A percentile compares a stretch with the other conserved stretches of the same genome.
Evolutionary conservation across 2,888 invertebrate species (phyloP).

Genomic region (Noctua fimbriata): DNA sequence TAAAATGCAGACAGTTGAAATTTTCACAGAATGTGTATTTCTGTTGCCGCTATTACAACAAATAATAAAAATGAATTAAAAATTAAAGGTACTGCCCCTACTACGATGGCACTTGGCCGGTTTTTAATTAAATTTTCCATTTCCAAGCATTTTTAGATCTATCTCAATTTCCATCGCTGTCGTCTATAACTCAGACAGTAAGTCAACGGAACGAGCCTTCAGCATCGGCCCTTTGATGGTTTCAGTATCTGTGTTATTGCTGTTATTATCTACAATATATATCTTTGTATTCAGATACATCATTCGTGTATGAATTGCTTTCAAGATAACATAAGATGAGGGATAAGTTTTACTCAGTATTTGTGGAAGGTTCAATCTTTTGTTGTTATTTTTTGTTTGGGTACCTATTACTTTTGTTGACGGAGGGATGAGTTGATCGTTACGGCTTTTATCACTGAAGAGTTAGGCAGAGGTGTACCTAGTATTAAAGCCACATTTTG

Average conservation of each 20-base stretch:
- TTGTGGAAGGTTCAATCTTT: slow-evolving; percentile 26
- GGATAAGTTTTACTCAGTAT: slow-evolving; percentile 24
- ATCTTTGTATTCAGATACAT: slow-evolving; percentile 57
- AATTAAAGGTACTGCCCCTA: too few relatives aligned
- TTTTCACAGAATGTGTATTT: too few relatives aligned
- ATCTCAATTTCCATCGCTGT: neutral
- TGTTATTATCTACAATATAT: slow-evolving; percentile 67
- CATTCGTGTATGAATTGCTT: slow-evolving; percentile 55
- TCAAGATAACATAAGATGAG: slow-evolving; percentile 39
- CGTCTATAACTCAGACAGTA: slow-evolving; percentile 16
- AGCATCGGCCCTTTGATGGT: slow-evolving; percentile 68
- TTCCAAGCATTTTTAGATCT: neutral
- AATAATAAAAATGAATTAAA: too few relatives aligned
- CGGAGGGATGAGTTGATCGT: neutral
- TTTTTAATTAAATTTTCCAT: neutral
- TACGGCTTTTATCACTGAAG: neutral
- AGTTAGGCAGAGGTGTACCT: neutral
- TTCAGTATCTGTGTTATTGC: slow-evolving; percentile 70
- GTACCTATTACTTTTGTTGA: neutral
- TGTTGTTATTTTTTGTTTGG: slow-evolving; percentile 17
- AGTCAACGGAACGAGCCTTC: slow-evolving; percentile 59
- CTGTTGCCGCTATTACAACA: too few relatives aligned
- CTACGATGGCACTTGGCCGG: too few relatives aligned
- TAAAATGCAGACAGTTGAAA: too few relatives aligned
- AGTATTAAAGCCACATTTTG: neutral